Percentiles rank a stretch among this genome's conserved stretches.
Evolutionary conservation across 1,140 invertebrate genomes (phyloP).

Genomic region (Drosophila equinoxialis): DNA sequence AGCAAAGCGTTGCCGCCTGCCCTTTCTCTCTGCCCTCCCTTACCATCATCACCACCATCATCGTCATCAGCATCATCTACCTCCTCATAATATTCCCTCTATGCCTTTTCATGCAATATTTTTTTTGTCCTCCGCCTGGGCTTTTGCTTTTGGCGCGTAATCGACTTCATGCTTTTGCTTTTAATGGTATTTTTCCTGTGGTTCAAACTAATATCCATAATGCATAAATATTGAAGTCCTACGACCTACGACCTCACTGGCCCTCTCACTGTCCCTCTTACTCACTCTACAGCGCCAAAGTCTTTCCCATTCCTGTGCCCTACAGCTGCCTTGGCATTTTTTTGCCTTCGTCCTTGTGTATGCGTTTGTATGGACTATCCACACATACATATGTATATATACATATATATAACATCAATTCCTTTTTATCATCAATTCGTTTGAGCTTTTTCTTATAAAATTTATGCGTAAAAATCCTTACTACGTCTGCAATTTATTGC

Average conservation of each 20-base stretch:
- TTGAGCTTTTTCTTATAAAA: slow-evolving; percentile 65
- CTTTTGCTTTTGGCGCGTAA: slow-evolving; percentile 79
- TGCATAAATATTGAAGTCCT: slow-evolving; percentile 78
- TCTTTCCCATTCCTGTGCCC: not conserved
- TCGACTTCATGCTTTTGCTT: slow-evolving; percentile 81
- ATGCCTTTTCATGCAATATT: slow-evolving; percentile 60
- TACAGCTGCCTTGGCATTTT: slow-evolving; percentile 72
- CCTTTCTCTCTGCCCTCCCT: not conserved
- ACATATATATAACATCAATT: slow-evolving; percentile 51
- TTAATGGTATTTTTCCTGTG: slow-evolving; percentile 81
- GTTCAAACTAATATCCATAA: slow-evolving; percentile 81
- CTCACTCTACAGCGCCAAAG: slow-evolving; percentile 5
- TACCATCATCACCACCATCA: not conserved
- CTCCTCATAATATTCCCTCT: slow-evolving; percentile 48
- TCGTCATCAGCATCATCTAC: slow-evolving; percentile 27
- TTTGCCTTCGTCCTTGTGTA: slow-evolving; percentile 29
- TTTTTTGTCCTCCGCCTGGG: slow-evolving; percentile 38
- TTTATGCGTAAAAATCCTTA: slow-evolving; percentile 79
- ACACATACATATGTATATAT: slow-evolving; percentile 23
- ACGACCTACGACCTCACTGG: slow-evolving; percentile 54
- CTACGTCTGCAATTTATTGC: slow-evolving; percentile 81
- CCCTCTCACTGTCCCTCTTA: not conserved
- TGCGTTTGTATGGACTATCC: slow-evolving; percentile 15
- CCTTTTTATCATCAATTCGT: slow-evolving; percentile 51
- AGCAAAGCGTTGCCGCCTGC: not conserved